Evolutionary conservation across 2,888 invertebrate genomes (phyloP).

Genomic region (Plemyria rubiginata): DNA sequence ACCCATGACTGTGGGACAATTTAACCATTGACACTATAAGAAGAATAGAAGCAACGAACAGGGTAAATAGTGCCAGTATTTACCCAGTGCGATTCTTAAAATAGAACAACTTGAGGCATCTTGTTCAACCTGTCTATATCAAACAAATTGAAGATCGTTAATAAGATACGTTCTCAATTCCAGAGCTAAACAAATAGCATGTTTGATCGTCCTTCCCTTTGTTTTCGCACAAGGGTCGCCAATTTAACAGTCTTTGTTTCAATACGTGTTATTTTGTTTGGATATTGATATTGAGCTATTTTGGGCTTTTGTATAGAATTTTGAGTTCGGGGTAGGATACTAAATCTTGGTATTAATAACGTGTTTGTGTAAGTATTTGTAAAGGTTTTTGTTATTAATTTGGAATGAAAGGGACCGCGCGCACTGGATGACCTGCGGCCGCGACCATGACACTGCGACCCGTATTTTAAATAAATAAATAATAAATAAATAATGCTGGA

Average conservation of each 20-base stretch:
- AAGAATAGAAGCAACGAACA: too few relatives aligned
- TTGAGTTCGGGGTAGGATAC: neutral
- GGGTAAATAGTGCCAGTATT: too few relatives aligned
- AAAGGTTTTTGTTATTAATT: neutral
- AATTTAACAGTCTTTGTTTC: slow-evolving; percentile 31
- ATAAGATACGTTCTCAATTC: slow-evolving; percentile 36
- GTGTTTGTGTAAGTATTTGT: neutral
- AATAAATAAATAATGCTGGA: too few relatives aligned
- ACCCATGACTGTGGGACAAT: too few relatives aligned
- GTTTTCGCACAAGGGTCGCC: slow-evolving; percentile 41
- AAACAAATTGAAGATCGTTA: slow-evolving; percentile 30
- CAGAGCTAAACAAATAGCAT: slow-evolving; percentile 36
- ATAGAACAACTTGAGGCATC: too few relatives aligned
- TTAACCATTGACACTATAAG: too few relatives aligned
- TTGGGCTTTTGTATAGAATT: slow-evolving; percentile 16
- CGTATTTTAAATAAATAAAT: too few relatives aligned
- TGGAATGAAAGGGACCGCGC: too few relatives aligned
- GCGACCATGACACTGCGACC: too few relatives aligned
- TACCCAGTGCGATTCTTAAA: too few relatives aligned
- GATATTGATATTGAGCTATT: slow-evolving; percentile 14
- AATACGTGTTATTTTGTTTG: slow-evolving; percentile 27
- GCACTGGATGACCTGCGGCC: too few relatives aligned
- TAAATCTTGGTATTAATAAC: neutral
- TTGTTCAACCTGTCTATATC: neutral
- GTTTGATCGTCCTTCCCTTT: slow-evolving; percentile 43